Base-by-base conservation (phyloP, 2,797 vertebrate genomes). In the Chaetodon trifasciatus region DNA sequence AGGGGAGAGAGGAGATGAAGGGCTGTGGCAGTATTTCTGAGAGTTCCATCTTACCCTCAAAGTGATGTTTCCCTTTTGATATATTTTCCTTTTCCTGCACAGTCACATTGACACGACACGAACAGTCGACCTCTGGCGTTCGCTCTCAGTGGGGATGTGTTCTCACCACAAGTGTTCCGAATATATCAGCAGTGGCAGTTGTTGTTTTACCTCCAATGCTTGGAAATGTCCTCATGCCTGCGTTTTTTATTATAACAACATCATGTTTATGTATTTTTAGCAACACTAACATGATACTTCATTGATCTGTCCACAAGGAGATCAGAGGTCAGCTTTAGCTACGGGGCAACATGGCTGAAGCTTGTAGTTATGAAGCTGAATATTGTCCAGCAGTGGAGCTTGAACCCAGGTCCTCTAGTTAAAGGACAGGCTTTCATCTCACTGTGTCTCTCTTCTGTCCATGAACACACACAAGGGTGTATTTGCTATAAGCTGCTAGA, bases 31-130 rank as follows among this genome's bases (percentile, higher is more conserved):
- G 87, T 60, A 40, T 82, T 89, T 86, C 73, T 81, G 62, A 82
- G 74, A 74, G 70, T 69, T 73, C 76, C 68, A 72, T 86, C 75
- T 81, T 62, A 49, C 35, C 70, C 79, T 85, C 74, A 72, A 83
- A 89, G 85, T 78, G 56, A 76, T 79, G 40, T 70, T 88, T 87
- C 47, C 66, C 71, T 86, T 32, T 85, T 89, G 81, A 85, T 86
- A 84, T 76, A 78, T 84, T 88, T 82, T 79, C 46, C 49, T 84
- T 73, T 78, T 81, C 68, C 74, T 76, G 70, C 63, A 61, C 70
- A 60, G 79, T 82, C 79, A 76, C 73, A 74, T 73, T 84, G 77
- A 85, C 78, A 65, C 23, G n/a, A 84, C 81, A 53, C 2, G 39
- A 87, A 78, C 56, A 74, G 64, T 83, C 37, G 68, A 84, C 89